Evolutionary conservation across 2,888 invertebrate genomes (phyloP).

Genomic region (Globia sparganii): DNA sequence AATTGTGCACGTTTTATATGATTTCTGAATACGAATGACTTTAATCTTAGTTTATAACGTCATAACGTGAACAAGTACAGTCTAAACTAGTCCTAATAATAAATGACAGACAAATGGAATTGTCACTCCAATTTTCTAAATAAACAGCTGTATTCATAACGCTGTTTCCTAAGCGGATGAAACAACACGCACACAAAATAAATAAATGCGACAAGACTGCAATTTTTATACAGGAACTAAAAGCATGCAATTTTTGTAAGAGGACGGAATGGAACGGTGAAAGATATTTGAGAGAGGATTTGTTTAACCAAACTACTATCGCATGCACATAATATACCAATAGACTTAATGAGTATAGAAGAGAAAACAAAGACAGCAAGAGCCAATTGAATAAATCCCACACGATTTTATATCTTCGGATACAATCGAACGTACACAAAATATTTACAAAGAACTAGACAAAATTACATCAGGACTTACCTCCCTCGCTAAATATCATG

Average conservation of each 20-base stretch:
- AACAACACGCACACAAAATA: constrained; percentile 23
- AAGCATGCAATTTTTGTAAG: constrained; percentile 9
- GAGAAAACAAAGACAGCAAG: constrained; percentile 3
- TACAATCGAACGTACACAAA: constrained; percentile 6
- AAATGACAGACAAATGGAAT: constrained; percentile 39
- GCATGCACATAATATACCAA: constrained; percentile 18
- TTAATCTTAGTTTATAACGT: constrained; percentile 12
- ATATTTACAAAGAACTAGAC: constrained; percentile 19
- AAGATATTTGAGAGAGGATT: neutral
- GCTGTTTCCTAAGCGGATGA: constrained; percentile 29
- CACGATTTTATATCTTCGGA: neutral
- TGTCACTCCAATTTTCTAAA: constrained; percentile 31
- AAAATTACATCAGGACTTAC: constrained; percentile 9
- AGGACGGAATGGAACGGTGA: neutral
- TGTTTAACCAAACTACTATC: neutral
- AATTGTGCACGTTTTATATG: constrained; percentile 25
- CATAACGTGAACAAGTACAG: neutral
- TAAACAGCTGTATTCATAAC: constrained; percentile 22
- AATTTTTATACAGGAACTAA: constrained; percentile 19
- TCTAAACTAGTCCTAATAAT: constrained; percentile 35
- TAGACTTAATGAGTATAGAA: constrained; percentile 12
- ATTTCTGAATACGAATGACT: constrained; percentile 27
- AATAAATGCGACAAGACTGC: constrained; percentile 16
- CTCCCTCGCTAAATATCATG: constrained; percentile 31
- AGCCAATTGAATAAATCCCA: constrained; percentile 14